Evolutionary conservation across 1,140 invertebrate species (phyloP).

Genomic region (Macrobrachium rosenbergii): DNA sequence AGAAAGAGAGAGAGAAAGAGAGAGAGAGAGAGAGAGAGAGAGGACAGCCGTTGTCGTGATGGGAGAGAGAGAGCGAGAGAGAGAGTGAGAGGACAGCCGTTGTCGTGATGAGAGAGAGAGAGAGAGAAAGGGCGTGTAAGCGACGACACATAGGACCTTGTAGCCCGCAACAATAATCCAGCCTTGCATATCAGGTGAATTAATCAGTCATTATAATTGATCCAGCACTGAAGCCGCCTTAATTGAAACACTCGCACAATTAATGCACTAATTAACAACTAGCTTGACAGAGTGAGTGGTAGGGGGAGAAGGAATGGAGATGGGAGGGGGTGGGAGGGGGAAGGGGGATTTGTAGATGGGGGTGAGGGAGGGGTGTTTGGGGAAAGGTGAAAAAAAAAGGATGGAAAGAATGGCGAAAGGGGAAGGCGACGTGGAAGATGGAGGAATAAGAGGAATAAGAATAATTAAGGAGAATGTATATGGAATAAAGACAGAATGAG

Average conservation of each 20-base stretch:
- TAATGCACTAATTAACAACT: conserved; percentile 30
- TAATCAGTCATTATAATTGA: conserved; percentile 51
- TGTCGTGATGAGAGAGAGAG: too few relatives aligned
- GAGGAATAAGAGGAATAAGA: background rate
- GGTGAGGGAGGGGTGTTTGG: background rate
- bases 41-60: too few relatives aligned
- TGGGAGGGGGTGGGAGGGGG: background rate
- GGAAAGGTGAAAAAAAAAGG: background rate
- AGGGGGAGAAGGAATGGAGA: background rate
- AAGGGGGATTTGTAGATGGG: background rate
- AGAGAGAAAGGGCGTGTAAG: too few relatives aligned
- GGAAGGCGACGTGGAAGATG: background rate
- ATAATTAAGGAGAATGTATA: too few relatives aligned
- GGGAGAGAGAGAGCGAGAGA: too few relatives aligned
- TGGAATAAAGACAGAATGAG: too few relatives aligned
- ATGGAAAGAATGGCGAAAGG: background rate
- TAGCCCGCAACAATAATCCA: too few relatives aligned
- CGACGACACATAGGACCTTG: too few relatives aligned
- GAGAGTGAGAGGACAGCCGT: too few relatives aligned
- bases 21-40: too few relatives aligned
- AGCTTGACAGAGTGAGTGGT: background rate
- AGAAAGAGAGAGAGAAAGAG: background rate
- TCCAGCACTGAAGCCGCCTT: conserved; percentile 41
- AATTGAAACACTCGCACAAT: conserved; percentile 52
- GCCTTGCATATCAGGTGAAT: conserved; percentile 39